These are phyloP conservation scores for Ectropis grisescens DNA, from an alignment of 1,140 invertebrate genomes.

Conservation along the genomic window DNA sequence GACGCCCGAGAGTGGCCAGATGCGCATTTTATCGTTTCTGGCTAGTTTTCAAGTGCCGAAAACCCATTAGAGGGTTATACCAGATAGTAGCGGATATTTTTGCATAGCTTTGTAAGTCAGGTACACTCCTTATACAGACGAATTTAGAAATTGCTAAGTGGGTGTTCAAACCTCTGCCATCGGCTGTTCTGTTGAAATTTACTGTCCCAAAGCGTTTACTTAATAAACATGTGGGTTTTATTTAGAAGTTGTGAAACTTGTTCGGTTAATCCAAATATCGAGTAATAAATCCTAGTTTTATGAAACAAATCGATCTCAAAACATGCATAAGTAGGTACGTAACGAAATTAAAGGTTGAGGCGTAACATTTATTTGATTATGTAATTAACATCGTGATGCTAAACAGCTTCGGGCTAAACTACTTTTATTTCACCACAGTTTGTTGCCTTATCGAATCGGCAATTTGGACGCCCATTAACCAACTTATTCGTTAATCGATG, in stretches of 20 bases:
- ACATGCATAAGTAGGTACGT: not conserved
- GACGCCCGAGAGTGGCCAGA: slow-evolving; percentile 43
- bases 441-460: slow-evolving; percentile 1
- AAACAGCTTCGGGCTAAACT: not conserved
- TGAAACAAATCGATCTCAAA: not conserved
- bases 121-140: no score
- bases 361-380: not conserved
- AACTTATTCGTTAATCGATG: slow-evolving; percentile 12
- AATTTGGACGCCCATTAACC: slow-evolving; percentile 12
- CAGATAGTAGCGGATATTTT: slow-evolving; percentile 42
- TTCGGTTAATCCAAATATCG: no score
- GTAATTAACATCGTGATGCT: no score
- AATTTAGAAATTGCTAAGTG: no score
- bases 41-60: slow-evolving; percentile 61
- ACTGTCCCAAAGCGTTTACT: no score
- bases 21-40: slow-evolving; percentile 55
- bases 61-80: slow-evolving; percentile 53
- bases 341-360: slow-evolving; percentile 4
- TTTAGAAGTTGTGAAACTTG: no score
- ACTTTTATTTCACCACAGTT: slow-evolving; percentile 5
- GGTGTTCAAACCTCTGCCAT: no score
- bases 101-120: slow-evolving; percentile 24
- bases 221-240: no score
- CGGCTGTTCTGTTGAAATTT: no score
- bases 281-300: no score